These are phyloP conservation scores for Eilema griseolum DNA, from an alignment of 2,888 invertebrate genomes.

Conservation along the genomic window DNA sequence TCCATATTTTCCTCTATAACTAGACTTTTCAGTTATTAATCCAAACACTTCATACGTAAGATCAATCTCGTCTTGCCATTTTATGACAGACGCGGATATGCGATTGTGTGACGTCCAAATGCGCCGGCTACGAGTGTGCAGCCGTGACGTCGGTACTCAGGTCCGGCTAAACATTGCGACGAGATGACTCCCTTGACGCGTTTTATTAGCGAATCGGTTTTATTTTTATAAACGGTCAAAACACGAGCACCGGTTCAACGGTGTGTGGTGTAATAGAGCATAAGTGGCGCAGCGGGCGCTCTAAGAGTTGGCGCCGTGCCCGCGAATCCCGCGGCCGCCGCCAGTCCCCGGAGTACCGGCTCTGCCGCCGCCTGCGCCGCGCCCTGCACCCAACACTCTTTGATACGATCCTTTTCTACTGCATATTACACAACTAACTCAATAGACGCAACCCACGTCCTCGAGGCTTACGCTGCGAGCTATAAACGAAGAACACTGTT, in stretches of 20 bases:
- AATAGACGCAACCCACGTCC: conserved; percentile 22
- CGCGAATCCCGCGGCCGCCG: conserved; percentile 58
- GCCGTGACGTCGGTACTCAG: conserved; percentile 24
- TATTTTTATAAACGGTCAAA: conserved; percentile 75
- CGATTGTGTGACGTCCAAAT: conserved; percentile 10
- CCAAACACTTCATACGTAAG: conserved; percentile 37
- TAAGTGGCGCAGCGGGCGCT: conserved; percentile 72
- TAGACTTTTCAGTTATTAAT: conserved; percentile 54
- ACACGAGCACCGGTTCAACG: conserved; percentile 58
- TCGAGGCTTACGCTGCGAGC: conserved; percentile 20
- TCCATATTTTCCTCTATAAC: conserved; percentile 51
- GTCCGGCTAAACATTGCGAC: conserved; percentile 43
- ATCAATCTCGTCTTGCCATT: not conserved
- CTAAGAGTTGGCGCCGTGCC: conserved; percentile 77
- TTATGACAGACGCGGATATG: not conserved
- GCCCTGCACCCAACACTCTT: conserved; percentile 19
- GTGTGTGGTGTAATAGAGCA: conserved; percentile 78
- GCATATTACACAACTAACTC: conserved; percentile 39
- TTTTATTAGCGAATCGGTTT: conserved; percentile 68
- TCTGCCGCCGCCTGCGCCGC: conserved; percentile 74
- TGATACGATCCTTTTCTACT: conserved; percentile 30
- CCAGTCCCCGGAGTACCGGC: conserved; percentile 81
- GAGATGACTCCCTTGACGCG: conserved; percentile 54
- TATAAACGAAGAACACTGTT: conserved; percentile 46
- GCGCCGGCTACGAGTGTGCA: conserved; percentile 29